Evolutionary conservation across 2,888 invertebrate genomes (phyloP), one percentile per base, ranked within the genome.

Genomic region (Pollenia labialis): DNA sequence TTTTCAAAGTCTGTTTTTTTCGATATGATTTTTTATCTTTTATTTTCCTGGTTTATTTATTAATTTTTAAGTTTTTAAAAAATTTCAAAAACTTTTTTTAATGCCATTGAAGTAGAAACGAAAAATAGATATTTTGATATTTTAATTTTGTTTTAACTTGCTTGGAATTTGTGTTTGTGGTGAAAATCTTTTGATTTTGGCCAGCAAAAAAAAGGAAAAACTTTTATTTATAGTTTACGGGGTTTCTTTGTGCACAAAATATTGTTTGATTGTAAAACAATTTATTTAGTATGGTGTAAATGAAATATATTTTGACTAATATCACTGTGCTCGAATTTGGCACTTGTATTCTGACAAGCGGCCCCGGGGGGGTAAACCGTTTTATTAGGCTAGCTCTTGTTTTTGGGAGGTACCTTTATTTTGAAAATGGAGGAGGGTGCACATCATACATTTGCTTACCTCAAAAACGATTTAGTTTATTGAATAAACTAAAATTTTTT

Each of bases 131-230:
- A 23, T 18, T 69, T 58, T 79, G 56, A n/a, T 44, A 77, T 66
- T 56, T 48, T 56, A 56, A 32, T 40, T 46, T 18, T 11, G 12
- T 62, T 62, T 72, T 44, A 64, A 44, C 42, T 64, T 14, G 16
- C 3, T 50, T 16, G 54, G 60, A 81, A 81, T 72, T 81, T 72
- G 16, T 81, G 56, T 74, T 81, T 81, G 81, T 56, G 81, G 81
- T 72, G 64, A 56, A 56, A 56, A 60, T 64, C 52, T 56, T 74
- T 81, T 81, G 66, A 74, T 81, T 44, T 40, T 14, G 3, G 18
- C 10, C 10, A 64, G 4, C 16, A 46, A 66, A 66, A 60, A 23
- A 23, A 56, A 23, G 2, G 10, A 54, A 23, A 79, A 66, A 42
- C n/a, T 50, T 79, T 14, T 69, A 32, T 66, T 48, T 40, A 40